Evolutionary conservation across 2,797 vertebrate species (phyloP).

Genomic region (Enteromius trimaculatus): DNA sequence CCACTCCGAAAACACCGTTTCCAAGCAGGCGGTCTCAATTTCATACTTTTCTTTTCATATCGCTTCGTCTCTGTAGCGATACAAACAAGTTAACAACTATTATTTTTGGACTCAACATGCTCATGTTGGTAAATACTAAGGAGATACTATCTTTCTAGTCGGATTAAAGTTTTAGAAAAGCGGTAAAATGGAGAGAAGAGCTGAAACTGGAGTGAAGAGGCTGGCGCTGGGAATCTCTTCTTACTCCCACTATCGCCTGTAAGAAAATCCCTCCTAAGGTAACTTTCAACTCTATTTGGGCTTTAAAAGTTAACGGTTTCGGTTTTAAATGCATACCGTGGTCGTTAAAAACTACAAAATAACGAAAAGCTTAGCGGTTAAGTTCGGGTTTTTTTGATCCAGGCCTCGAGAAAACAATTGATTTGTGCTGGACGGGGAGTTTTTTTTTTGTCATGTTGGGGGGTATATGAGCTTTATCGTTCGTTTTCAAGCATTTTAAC

Average conservation of each 20-base stretch:
- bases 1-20: slow-evolving; percentile 71
- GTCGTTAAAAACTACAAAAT: neutral
- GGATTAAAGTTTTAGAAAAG: slow-evolving; percentile 69
- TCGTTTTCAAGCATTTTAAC: neutral
- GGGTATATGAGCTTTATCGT: slow-evolving; percentile 15
- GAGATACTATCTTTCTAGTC: slow-evolving; percentile 9
- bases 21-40: slow-evolving; percentile 45
- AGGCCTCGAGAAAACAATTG: slow-evolving; percentile 49
- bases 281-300: slow-evolving; percentile 48
- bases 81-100: neutral
- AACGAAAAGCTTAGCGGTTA: neutral
- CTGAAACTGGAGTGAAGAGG: slow-evolving; percentile 80
- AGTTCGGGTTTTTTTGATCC: neutral
- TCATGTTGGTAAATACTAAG: neutral
- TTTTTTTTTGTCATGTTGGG: neutral
- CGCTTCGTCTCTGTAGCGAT: neutral
- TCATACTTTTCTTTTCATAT: slow-evolving; percentile 26
- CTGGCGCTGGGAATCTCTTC: slow-evolving; percentile 75
- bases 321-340: neutral
- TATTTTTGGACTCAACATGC: slow-evolving; percentile 19
- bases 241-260: slow-evolving; percentile 59
- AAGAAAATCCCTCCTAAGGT: slow-evolving; percentile 62
- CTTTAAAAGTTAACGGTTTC: neutral
- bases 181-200: slow-evolving; percentile 76
- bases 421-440: slow-evolving; percentile 16